phyloP scores from a whole-genome alignment of 92 coral and sea anemone species.

The Desmophyllum pertusum region DNA sequence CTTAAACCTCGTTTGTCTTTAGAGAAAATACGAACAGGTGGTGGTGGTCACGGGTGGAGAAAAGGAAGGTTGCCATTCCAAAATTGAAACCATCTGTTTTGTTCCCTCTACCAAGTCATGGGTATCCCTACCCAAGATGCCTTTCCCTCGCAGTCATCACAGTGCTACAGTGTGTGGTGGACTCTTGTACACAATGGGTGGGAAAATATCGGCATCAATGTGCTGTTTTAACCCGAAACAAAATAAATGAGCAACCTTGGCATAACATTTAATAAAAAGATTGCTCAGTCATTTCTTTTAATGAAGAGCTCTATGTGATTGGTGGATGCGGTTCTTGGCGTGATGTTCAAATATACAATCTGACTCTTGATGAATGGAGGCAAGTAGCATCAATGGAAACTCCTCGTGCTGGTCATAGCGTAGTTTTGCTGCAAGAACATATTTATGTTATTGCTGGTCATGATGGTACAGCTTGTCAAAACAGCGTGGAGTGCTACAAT shows the following conservation, averaged over 20 bases:
- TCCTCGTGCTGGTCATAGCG: neutral
- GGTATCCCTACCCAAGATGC: neutral
- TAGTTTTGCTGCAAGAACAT: neutral
- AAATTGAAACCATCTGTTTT: conserved; percentile 33
- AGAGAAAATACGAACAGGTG: conserved; percentile 39
- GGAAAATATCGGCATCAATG: neutral
- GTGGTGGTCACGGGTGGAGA: conserved; percentile 50
- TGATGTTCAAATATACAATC: conserved; percentile 4
- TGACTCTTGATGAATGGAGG: neutral
- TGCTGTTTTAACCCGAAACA: conserved; percentile 4
- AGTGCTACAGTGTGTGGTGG: conserved; percentile 12
- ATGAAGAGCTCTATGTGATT: conserved; percentile 7
- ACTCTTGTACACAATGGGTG: neutral
- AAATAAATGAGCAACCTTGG: neutral
- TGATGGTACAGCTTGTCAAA: neutral
- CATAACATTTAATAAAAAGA: neutral
- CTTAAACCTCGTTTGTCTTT: conserved; percentile 49
- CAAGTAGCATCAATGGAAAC: neutral
- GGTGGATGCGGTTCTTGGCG: neutral
- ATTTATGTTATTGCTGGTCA: conserved; percentile 2
- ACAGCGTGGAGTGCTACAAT: neutral
- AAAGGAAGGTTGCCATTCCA: too few species aligned
- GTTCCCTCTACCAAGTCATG: conserved; percentile 6
- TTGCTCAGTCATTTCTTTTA: neutral
- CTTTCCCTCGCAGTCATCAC: neutral